A percentile compares a stretch with the other conserved stretches of the same genome.
phyloP scores from a whole-genome alignment of 2,113 vertebrate genomes.

The Trochalopteron elliotii region DNA sequence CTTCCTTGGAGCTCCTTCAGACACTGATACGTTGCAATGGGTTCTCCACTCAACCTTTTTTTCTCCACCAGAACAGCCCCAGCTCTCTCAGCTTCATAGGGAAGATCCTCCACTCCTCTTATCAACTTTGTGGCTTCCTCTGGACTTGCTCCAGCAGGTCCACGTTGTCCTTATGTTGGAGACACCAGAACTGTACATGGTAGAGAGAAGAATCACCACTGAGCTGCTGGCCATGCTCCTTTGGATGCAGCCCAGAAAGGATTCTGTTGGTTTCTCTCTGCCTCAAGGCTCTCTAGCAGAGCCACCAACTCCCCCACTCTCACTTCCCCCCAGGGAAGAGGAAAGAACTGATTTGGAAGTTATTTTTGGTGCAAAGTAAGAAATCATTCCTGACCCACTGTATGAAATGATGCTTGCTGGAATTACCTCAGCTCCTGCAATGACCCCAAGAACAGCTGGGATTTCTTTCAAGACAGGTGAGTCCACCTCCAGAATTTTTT shows the following conservation, averaged over 20 bases:
- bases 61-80: not conserved
- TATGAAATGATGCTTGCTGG: not conserved
- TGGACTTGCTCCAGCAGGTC: not conserved
- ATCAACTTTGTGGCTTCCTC: not conserved
- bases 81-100: not conserved
- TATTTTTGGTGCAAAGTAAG: constrained; percentile 48
- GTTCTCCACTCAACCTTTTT: not conserved
- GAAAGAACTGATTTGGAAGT: not conserved
- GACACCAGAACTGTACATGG: not conserved
- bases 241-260: not conserved
- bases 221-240: not conserved
- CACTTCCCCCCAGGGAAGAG: not conserved
- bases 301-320: not conserved
- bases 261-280: not conserved
- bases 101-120: not conserved
- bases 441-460: not conserved
- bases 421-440: not conserved
- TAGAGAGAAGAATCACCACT: not conserved
- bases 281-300: not conserved
- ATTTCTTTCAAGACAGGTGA: not conserved
- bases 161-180: not conserved
- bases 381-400: constrained; percentile 1
- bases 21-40: too few relatives aligned
- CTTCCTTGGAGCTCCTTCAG: not conserved
- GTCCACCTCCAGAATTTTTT: not conserved